phyloP scores from a whole-genome alignment of 1,140 invertebrate species.

The Zaprionus lachaisei region DNA sequence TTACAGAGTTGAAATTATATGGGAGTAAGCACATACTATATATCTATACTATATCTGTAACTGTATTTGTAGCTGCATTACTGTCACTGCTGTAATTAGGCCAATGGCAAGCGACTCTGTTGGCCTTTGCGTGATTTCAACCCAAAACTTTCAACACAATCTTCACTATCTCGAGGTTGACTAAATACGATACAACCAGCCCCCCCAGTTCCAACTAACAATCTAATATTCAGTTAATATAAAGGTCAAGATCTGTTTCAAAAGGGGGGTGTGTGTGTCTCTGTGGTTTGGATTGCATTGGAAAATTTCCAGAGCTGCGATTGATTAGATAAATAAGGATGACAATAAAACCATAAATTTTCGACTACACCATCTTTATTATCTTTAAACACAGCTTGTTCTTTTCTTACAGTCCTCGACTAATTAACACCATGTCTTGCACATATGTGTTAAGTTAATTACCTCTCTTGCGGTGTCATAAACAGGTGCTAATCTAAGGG shows the following conservation, averaged over 20 bases:
- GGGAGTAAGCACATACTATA: conserved; percentile 2
- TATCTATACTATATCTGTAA: conserved; percentile 21
- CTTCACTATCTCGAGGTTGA: background rate
- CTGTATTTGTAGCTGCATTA: conserved; percentile 12
- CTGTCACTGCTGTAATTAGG: conserved; percentile 40
- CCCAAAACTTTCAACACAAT: conserved; percentile 8
- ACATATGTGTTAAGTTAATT: conserved; percentile 72
- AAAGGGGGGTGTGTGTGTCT: conserved; percentile 17
- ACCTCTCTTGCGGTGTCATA: conserved; percentile 11
- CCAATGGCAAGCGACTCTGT: conserved; percentile 30
- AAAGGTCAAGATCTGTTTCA: background rate
- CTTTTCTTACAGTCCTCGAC: conserved; percentile 46
- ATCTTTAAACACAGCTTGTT: conserved; percentile 37
- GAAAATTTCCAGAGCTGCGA: conserved; percentile 26
- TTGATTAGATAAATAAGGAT: conserved; percentile 18
- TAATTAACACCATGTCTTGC: conserved; percentile 56
- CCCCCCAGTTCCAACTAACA: background rate
- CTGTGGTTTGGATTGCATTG: background rate
- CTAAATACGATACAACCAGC: background rate
- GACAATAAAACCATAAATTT: conserved; percentile 6
- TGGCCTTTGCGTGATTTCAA: conserved; percentile 40
- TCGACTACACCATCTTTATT: conserved; percentile 10
- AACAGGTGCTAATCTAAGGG: background rate
- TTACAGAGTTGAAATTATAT: conserved; percentile 44
- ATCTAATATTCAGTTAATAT: background rate